Evolutionary conservation across 2,113 vertebrate species (phyloP), one percentile per base, ranked within the genome.

Genomic region (Calidris pugnax): DNA sequence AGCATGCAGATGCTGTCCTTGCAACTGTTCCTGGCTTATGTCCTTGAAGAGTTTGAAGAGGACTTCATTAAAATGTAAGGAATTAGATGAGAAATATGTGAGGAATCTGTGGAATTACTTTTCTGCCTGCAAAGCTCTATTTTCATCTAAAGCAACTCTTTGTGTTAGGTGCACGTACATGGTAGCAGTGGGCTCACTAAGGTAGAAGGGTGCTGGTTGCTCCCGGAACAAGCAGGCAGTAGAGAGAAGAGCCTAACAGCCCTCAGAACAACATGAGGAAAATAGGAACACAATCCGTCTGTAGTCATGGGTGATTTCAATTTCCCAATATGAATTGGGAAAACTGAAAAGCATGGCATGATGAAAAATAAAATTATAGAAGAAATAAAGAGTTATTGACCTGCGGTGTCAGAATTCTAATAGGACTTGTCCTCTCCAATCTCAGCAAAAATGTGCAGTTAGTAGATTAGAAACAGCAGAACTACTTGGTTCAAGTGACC

Each of bases 401-500:
- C 97, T 98, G 89, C 5, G 59, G 94, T 98, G 98, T 97, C 98
- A 98, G 93, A 97, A 95, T 96, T 90, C 96, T 98, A 97, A 97
- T 97, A 97, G 93, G 90, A 97, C 94, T 91, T 94, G 95, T 97
- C 90, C 93, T 95, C 92, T 97, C 87, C 97, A 98, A 97, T 98
- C 93, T 98, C 95, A 94, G 78, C 97, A 97, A 97, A 98, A 98
- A 97, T 96, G 96, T 97, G 77, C 95, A 67, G 93, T 94, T 97
- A 97, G 96, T 97, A 98, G 97, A 98, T 98, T 98, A 98, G 98
- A 98, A 97, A 97, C 79, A 97, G 97, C 86, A 98, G 94, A 98
- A 85, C 75, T 92, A 88, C 92, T 97, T 98, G 95, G 85, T 97
- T 96, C 98, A 91, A 90, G 95, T 97, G 97, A 98, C 96, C 98